Evolutionary conservation across 2,888 invertebrate genomes (phyloP), one percentile per base, ranked within the genome.

Genomic region (Epistrophe eligans): DNA sequence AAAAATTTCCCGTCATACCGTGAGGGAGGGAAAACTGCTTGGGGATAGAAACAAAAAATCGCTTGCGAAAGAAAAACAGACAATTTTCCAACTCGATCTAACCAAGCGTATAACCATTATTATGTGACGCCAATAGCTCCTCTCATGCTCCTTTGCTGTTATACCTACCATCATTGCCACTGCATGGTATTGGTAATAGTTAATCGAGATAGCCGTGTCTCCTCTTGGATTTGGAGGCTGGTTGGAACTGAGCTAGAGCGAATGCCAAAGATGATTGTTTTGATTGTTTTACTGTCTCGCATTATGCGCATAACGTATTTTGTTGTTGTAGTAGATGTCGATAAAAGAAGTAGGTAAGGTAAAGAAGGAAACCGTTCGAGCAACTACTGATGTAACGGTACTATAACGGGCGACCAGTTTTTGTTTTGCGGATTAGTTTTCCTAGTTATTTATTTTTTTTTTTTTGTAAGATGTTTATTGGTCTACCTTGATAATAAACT

Each of bases 191-290:
- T 35, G 40, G 32, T 24, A 45, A 43, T 74, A 35, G 55, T 55
- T 64, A 19, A 32, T 40, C 9, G 24, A 24, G 43, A 50, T 38
- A 66, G 52, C 58, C 38, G 67, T 60, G 76, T 67, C 55, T 62
- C n/a, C 55, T 62, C n/a, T 40, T 64, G 45, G 66, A 19, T 17
- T 50, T 19, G 48, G 66, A 62, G 24, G 62, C 62, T 62, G 48
- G 35, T 50, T 50, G 11, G 4, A 50, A 10, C 11, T 10, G 7
- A 67, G 45, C n/a, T 38, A 73, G 60, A 81, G 67, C 57, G 62
- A 52, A 71, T 73, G 76, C 83, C 79, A 76, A 66, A 74, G 76
- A 70, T 87, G 82, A 87, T 87, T 87, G 74, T n/a, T 67, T 72
- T 73, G 70, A 85, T 83, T 83, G 76, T 83, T 71, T 64, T 58